Percentiles rank a stretch among this genome's conserved stretches.
These are phyloP conservation scores for Onychostoma macrolepis DNA, from an alignment of 2,113 vertebrate species.

Conservation along the genomic window DNA sequence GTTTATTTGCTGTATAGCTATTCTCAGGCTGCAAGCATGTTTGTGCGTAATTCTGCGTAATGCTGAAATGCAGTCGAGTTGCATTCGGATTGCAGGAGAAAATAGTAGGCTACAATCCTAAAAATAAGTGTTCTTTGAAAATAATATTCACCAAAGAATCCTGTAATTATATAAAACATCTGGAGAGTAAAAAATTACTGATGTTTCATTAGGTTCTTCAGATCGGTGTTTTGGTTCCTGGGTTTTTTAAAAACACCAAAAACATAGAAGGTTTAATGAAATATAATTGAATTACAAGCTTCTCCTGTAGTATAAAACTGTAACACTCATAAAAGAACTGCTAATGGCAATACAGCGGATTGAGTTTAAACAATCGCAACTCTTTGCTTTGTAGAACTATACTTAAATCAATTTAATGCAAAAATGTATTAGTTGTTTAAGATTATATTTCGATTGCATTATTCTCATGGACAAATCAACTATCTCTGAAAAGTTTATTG, in stretches of 20 bases:
- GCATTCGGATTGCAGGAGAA: background rate
- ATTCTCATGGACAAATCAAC: background rate
- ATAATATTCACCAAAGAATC: background rate
- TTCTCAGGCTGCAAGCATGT: background rate
- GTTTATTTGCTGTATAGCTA: background rate
- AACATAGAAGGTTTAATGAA: background rate
- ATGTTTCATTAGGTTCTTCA: background rate
- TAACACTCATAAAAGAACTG: too few species aligned
- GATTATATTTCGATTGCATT: background rate
- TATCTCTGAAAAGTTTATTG: background rate
- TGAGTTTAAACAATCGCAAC: background rate
- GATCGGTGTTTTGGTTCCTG: background rate
- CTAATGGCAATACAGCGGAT: background rate
- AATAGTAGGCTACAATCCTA: background rate
- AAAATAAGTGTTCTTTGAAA: background rate
- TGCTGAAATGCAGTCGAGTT: background rate
- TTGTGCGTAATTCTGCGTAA: slow-evolving; percentile 9
- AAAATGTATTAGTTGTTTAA: background rate
- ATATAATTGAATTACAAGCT: background rate
- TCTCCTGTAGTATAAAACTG: too few species aligned
- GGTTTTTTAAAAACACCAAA: background rate
- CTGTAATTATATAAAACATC: too few species aligned
- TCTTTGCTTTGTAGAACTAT: background rate
- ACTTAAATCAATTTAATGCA: background rate
- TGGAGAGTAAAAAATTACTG: background rate